A percentile compares a stretch with the other conserved stretches of the same genome.
Evolutionary conservation across 1,140 invertebrate genomes (phyloP).

Genomic region (Drosophila pruinosa): DNA sequence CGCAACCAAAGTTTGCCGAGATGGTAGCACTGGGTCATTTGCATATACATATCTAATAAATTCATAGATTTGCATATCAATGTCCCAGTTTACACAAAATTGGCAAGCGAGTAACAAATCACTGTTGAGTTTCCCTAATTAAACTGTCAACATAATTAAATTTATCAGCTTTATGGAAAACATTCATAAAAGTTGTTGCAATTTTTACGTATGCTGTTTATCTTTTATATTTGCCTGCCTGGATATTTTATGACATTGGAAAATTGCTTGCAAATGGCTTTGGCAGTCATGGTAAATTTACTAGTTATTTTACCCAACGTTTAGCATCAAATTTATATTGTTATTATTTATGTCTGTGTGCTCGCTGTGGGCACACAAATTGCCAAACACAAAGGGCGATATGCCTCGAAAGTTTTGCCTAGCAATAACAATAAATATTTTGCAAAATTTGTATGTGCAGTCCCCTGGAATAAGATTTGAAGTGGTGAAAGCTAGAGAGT

Average conservation of each 20-base stretch:
- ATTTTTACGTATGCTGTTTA: not conserved
- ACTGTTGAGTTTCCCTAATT: slow-evolving; percentile 54
- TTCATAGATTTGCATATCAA: slow-evolving; percentile 68
- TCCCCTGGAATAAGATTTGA: not conserved
- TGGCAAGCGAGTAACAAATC: slow-evolving; percentile 52
- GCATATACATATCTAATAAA: slow-evolving; percentile 62
- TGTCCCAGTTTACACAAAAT: slow-evolving; percentile 44
- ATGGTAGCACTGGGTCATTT: slow-evolving; percentile 19
- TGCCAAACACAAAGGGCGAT: slow-evolving; percentile 8
- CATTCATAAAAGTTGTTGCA: not conserved
- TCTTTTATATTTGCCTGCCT: slow-evolving; percentile 5
- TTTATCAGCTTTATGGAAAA: slow-evolving; percentile 50
- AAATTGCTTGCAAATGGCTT: slow-evolving; percentile 36
- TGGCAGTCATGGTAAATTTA: slow-evolving; percentile 4
- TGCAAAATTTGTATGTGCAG: not conserved
- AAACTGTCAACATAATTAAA: slow-evolving; percentile 76
- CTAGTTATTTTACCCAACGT: slow-evolving; percentile 19
- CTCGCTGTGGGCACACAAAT: slow-evolving; percentile 2
- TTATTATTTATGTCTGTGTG: slow-evolving; percentile 46
- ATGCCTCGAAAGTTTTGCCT: slow-evolving; percentile 11
- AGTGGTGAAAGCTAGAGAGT: not conserved
- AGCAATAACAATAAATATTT: slow-evolving; percentile 63
- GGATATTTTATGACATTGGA: slow-evolving; percentile 32
- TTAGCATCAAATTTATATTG: slow-evolving; percentile 44
- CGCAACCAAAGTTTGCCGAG: slow-evolving; percentile 3